These are phyloP conservation scores for Ephestia elutella DNA, from an alignment of 1,140 invertebrate genomes.

Conservation along the genomic window DNA sequence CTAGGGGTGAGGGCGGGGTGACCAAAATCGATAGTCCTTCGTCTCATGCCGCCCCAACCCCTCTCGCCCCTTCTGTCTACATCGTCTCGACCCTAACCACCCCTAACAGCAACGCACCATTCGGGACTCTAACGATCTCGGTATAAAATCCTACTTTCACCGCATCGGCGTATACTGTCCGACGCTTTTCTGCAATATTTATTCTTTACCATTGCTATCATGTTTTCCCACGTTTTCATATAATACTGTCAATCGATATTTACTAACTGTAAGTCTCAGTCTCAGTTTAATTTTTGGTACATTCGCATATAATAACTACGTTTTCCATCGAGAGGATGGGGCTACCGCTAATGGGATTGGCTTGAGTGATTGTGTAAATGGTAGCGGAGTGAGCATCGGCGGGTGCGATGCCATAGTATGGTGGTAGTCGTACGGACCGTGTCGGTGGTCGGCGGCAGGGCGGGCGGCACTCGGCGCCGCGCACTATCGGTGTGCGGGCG, in stretches of 20 bases:
- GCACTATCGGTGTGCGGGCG: conserved; percentile 67
- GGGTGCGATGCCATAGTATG: conserved; percentile 11
- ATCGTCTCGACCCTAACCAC: conserved; percentile 64
- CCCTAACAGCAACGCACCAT: conserved; percentile 59
- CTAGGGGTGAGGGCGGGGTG: conserved; percentile 63
- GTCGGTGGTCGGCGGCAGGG: conserved; percentile 48
- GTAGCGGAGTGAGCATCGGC: conserved; percentile 14
- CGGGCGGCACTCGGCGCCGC: conserved; percentile 69
- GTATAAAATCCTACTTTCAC: conserved; percentile 52
- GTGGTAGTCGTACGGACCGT: conserved; percentile 19
- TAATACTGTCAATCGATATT: conserved; percentile 27
- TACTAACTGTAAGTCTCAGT: background rate
- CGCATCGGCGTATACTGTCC: conserved; percentile 26
- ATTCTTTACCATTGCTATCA: conserved; percentile 24
- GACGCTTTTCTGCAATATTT: conserved; percentile 19
- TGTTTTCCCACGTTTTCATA: conserved; percentile 27
- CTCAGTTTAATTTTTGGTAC: conserved; percentile 7
- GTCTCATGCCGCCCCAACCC: conserved; percentile 55
- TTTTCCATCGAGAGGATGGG: background rate
- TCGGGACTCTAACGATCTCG: conserved; percentile 54
- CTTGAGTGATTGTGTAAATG: conserved; percentile 49
- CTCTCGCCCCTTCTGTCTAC: conserved; percentile 41
- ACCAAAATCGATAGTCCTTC: conserved; percentile 70
- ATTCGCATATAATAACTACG: conserved; percentile 7
- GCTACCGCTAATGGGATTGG: conserved; percentile 20